Evolutionary conservation across 64 coral and sea anemone genomes (phyloP).

Genomic region (Actinia equina): DNA sequence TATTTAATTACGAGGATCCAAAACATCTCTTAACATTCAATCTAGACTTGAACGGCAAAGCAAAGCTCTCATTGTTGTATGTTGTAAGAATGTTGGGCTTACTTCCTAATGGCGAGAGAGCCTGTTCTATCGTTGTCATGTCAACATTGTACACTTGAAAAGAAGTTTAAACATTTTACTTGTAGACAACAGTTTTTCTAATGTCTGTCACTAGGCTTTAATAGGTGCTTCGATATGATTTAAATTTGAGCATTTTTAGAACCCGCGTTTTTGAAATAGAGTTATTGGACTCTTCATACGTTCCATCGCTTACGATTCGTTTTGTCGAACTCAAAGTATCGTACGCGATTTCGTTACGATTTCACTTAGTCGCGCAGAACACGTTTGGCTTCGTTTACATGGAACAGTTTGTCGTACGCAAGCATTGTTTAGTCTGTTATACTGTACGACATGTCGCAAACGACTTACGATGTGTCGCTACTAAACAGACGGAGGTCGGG

Average conservation of each 20-base stretch:
- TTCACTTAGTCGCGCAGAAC: neutral
- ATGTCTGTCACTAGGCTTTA: neutral
- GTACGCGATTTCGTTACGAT: neutral
- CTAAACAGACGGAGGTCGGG: neutral
- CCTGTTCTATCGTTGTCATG: neutral
- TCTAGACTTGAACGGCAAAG: too few relatives aligned
- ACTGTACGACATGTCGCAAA: neutral
- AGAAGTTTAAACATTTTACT: neutral
- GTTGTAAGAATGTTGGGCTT: too few relatives aligned
- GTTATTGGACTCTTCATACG: constrained; percentile 11
- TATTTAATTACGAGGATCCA: too few relatives aligned
- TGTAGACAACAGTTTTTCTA: neutral
- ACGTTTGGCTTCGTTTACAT: constrained; percentile 8
- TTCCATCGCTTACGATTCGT: neutral
- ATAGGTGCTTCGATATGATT: neutral
- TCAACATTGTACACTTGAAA: neutral
- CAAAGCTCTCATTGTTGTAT: too few relatives aligned
- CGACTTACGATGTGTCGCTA: neutral
- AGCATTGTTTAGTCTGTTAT: neutral
- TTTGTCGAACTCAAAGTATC: neutral
- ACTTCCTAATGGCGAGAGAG: neutral
- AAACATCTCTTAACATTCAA: too few relatives aligned
- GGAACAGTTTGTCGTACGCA: constrained; percentile 1
- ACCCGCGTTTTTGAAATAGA: neutral
- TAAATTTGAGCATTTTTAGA: neutral